phyloP scores from a whole-genome alignment of 1,140 invertebrate genomes.

The Homalodisca vitripennis region DNA sequence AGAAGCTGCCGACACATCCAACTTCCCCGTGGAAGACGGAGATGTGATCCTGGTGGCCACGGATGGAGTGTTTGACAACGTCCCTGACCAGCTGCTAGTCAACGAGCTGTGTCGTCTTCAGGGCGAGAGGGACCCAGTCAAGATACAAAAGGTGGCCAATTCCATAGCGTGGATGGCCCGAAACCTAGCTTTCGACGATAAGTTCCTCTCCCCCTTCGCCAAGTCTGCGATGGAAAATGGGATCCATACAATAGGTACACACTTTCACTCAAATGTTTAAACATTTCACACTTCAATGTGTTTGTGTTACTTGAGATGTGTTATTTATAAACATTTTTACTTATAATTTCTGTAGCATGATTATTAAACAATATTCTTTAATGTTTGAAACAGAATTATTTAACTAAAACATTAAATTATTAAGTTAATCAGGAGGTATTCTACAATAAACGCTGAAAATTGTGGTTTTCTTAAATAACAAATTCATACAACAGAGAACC shows the following conservation, averaged over 20 bases:
- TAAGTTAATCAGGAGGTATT: too few species aligned
- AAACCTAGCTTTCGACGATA: slow-evolving; percentile 87
- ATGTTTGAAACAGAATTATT: too few species aligned
- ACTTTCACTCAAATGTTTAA: too few species aligned
- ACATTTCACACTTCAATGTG: too few species aligned
- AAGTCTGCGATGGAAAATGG: slow-evolving; percentile 89
- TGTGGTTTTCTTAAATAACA: too few species aligned
- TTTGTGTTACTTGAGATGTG: too few species aligned
- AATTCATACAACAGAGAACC: too few species aligned
- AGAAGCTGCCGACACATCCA: slow-evolving; percentile 85
- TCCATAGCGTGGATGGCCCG: slow-evolving; percentile 93
- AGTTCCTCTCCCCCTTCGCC: slow-evolving; percentile 95
- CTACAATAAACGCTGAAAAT: too few species aligned
- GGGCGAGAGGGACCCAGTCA: slow-evolving; percentile 67
- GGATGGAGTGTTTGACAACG: slow-evolving; percentile 97
- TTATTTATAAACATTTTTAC: too few species aligned
- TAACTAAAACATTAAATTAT: too few species aligned
- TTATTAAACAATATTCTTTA: too few species aligned
- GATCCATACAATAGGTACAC: slow-evolving; percentile 88
- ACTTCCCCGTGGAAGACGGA: slow-evolving; percentile 89
- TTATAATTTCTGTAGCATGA: too few species aligned
- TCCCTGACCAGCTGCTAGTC: slow-evolving; percentile 85
- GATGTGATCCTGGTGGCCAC: slow-evolving; percentile 95
- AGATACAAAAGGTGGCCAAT: slow-evolving; percentile 88
- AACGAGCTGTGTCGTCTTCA: slow-evolving; percentile 62